Evolutionary conservation across 2,888 invertebrate genomes (phyloP), one percentile per base, ranked within the genome.

Genomic region (Agriopis marginaria): DNA sequence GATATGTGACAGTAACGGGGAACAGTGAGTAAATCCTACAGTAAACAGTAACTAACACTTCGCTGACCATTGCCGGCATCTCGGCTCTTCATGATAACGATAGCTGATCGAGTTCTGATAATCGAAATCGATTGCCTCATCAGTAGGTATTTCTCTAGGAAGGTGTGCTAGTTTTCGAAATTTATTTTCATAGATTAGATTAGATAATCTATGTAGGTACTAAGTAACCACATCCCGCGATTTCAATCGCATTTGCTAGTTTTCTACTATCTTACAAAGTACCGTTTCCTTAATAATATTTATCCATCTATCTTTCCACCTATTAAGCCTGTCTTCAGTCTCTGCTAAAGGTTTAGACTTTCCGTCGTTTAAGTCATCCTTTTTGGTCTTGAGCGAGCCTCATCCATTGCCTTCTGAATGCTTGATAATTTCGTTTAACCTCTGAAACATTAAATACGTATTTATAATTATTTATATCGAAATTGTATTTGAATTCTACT

Each of bases 21-120:
- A 47, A n/a, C 47, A 47, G 47, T 47, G 11, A 47, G 10, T 47
- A 10, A n/a, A 47, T 47, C n/a, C 2, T n/a, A 3, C 10, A 47
- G 12, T 17, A 32, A 32, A 11, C 42, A 12, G 3, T 53, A 53
- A 39, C 0, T 7, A 42, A 14, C 55, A 55, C 14, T 55, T 56
- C 7, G 49, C 17, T 66, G 55, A 44, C 67, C 45, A 67, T 63
- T 62, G 51, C 51, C 11, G 40, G 51, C 55, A 61, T 69, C 69
- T 69, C 23, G 40, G 40, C 44, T 59, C 50, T 51, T 61, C 9
- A 50, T 14, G 68, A 69, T 69, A 69, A 56, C 64, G 56, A 64
- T 55, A 64, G 17, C 32, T 50, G 42, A 62, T 59, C 63, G 51
- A 3, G 47, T 47, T 12, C 51, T 40, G 69, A 69, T 69, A 56